phyloP scores from a whole-genome alignment of 2,113 vertebrate genomes.

The Penelope pileata region DNA sequence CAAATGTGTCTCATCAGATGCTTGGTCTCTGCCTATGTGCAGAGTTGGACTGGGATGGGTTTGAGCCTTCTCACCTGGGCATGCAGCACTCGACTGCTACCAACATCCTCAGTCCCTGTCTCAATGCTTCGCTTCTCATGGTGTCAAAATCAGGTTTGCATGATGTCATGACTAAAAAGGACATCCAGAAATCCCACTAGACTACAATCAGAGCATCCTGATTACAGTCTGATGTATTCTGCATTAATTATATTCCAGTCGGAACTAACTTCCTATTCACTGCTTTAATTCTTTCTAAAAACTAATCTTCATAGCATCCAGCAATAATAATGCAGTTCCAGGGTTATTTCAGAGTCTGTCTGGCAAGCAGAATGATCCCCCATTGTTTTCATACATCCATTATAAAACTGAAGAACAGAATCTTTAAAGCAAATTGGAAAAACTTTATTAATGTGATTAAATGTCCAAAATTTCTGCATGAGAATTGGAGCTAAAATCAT shows the following conservation, averaged over 20 bases:
- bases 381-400: neutral
- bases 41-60: neutral
- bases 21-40: neutral
- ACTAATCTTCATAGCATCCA: neutral
- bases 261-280: slow-evolving; percentile 11
- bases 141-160: neutral
- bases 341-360: neutral
- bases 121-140: neutral
- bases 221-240: slow-evolving; percentile 38
- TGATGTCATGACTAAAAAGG: slow-evolving; percentile 24
- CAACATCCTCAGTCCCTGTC: neutral
- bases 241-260: slow-evolving; percentile 21
- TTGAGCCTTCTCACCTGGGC: neutral
- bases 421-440: neutral
- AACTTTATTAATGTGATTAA: neutral
- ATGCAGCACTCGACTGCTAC: neutral
- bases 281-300: neutral
- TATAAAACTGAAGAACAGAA: neutral
- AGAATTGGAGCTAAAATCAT: neutral
- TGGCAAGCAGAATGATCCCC: neutral
- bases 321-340: neutral
- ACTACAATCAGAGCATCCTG: slow-evolving; percentile 59
- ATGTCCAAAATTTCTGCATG: neutral
- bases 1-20: neutral
- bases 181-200: slow-evolving; percentile 9